phyloP scores from a whole-genome alignment of 2,113 vertebrate genomes.

The Pteropus alecto region DNA sequence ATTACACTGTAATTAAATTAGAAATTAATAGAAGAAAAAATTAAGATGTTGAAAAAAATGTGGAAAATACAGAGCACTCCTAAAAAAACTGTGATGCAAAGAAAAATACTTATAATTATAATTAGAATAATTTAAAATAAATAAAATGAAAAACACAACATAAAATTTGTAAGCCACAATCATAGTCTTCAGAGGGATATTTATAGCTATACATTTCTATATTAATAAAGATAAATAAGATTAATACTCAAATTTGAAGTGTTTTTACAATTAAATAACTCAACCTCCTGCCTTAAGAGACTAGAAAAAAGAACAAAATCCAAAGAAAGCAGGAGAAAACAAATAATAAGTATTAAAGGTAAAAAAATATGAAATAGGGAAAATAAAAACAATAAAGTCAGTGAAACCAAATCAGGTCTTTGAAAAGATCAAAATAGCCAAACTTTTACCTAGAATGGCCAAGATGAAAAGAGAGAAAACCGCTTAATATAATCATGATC shows the following conservation, averaged over 20 bases:
- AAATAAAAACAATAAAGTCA: not conserved
- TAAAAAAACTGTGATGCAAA: not conserved
- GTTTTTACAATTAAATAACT: not conserved
- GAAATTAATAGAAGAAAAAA: not conserved
- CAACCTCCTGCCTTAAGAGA: not conserved
- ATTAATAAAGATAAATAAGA: not conserved
- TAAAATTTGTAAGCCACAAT: not conserved
- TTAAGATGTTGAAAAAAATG: not conserved
- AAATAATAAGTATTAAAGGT: not conserved
- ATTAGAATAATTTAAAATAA: not conserved
- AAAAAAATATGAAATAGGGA: not conserved
- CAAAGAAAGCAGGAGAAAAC: not conserved
- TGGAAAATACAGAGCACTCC: not conserved
- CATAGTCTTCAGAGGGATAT: not conserved
- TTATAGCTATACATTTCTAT: not conserved
- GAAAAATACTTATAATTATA: not conserved
- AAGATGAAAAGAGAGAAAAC: not conserved
- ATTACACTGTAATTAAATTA: not conserved
- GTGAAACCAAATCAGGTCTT: not conserved
- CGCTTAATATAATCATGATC: not conserved
- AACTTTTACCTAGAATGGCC: not conserved
- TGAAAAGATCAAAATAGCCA: not conserved
- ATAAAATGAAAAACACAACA: not conserved
- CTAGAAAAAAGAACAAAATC: not conserved
- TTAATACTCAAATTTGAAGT: not conserved